Evolutionary conservation across 1,140 invertebrate genomes (phyloP), one percentile per base, ranked within the genome.

Genomic region (Tetramorium parvispinum): DNA sequence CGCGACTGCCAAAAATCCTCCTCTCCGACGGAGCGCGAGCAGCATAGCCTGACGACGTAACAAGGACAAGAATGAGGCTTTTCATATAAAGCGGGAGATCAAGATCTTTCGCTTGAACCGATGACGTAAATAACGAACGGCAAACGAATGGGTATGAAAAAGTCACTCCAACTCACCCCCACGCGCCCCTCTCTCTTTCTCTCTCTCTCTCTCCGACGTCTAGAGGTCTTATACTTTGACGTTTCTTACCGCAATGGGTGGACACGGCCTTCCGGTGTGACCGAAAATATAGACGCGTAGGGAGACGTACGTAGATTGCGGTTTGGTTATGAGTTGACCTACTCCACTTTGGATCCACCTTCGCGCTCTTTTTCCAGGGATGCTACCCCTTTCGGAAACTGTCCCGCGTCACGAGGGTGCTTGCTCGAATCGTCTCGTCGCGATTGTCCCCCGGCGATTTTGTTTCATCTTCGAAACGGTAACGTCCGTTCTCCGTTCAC

Each of bases 261-360:
- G 53, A 61, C 24, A 18, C 68, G 68, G 61, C 53, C 85, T 21
- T 73, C 40, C 71, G 51, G 57, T 55, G 51, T 68, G 53, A 57
- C 43, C 76, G 57, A 89, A 78, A 66, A 85, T 55, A 79, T 51
- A 51, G 57, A 57, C 68, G 85, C 55, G 78, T 53, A 57, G 51
- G 43, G 83, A 79, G 88, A 87, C 63, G 51, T 78, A 37, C 8
- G 85, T 81, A 53, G 88, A 82, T 55, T 68, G 81, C 73, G 61
- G 89, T 88, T 86, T 78, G 86, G 81, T 87, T 90, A 90, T 79
- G 87, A 79, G 76, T 71, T 90, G 89, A 90, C 88, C 88, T 88
- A 90, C 82, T 87, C 89, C 27, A 90, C 88, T 90, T 90, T 40
- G 71, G 51, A 59, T 77, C 86, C 78, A 79, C 70, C 71, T 71